Base-by-base conservation (phyloP, 1,140 invertebrate species). In the Drosophila nigrodunni region DNA sequence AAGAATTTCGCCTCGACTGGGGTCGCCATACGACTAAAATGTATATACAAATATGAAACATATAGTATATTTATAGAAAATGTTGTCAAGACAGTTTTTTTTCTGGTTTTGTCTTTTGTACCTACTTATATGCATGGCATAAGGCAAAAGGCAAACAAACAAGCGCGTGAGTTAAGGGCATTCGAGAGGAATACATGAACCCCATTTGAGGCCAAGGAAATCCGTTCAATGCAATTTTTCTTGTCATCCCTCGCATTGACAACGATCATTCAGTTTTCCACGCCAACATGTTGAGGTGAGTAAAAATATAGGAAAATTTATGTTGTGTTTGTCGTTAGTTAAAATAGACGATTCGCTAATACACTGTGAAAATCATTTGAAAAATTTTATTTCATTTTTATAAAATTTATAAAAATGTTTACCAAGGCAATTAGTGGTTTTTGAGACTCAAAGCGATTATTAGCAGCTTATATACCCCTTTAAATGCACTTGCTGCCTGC, bases 1-100 rank as follows among this genome's bases (percentile, higher is more conserved):
- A 87, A 87, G 83, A 87, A 87, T 87, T 87, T 87, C 83, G 78
- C 83, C 83, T 87, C 80, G 79, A 77, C 82, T 77, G 82, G 82
- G 82, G 82, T 87, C 83, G 83, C 83, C 85, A 62, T 78, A 50
- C 57, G 58, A 71, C 64, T 60, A 65, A 55, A 7, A 37, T 44
- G 61, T 57, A 60, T 59, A 70, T 67, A 65, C 62, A 80, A 46
- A 73, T 67, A 79, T 70, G 49, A 78, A 66, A 80, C 74, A 64
- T 66, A 43, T 76, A 87, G 58, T 66, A 43, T 76, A 87, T 89
- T 87, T 80, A 80, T 87, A 87, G 83, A 87, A 75, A 83, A 78
- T 83, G 67, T 89, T 86, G 77, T 83, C 69, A 80, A 83, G 61
- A 62, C 25, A 30, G 25, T 30, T 30, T 30, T 30, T 30, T 30